phyloP scores from a whole-genome alignment of 2,888 invertebrate species.

The Tachystola acroxantha region DNA sequence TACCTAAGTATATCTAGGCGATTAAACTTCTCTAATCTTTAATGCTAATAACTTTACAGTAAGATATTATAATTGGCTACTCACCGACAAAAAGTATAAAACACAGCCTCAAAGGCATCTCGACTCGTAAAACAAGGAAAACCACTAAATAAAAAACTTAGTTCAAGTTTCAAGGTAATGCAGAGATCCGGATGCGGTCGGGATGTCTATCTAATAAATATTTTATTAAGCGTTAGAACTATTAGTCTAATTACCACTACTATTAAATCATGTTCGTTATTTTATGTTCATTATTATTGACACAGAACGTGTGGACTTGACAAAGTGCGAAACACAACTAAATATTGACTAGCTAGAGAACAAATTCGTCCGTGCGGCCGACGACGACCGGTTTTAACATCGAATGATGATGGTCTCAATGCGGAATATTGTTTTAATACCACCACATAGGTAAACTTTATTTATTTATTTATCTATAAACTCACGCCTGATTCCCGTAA shows the following conservation, averaged over 20 bases:
- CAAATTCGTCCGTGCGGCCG: slow-evolving; percentile 20
- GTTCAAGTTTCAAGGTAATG: slow-evolving; percentile 49
- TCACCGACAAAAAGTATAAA: slow-evolving; percentile 58
- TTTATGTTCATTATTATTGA: slow-evolving; percentile 10
- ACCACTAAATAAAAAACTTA: slow-evolving; percentile 31
- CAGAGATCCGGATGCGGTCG: slow-evolving; percentile 1
- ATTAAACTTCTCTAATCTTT: no score
- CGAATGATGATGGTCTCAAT: slow-evolving; percentile 16
- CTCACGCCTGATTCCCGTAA: no score
- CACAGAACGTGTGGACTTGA: slow-evolving; percentile 21
- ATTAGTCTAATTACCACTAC: slow-evolving; percentile 10
- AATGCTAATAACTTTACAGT: no score
- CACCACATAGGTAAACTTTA: no score
- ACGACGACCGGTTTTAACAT: slow-evolving; percentile 37
- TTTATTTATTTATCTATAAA: no score
- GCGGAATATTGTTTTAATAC: background rate
- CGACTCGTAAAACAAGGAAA: slow-evolving; percentile 44
- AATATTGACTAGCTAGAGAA: slow-evolving; percentile 14
- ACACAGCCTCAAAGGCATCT: slow-evolving; percentile 48
- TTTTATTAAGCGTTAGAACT: slow-evolving; percentile 9
- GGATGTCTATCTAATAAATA: background rate
- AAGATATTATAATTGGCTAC: no score
- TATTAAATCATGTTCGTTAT: slow-evolving; percentile 11
- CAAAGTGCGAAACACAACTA: slow-evolving; percentile 28
- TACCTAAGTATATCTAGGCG: no score